Evolutionary conservation across 1,140 invertebrate genomes (phyloP).

Genomic region (Leptinotarsa texana): DNA sequence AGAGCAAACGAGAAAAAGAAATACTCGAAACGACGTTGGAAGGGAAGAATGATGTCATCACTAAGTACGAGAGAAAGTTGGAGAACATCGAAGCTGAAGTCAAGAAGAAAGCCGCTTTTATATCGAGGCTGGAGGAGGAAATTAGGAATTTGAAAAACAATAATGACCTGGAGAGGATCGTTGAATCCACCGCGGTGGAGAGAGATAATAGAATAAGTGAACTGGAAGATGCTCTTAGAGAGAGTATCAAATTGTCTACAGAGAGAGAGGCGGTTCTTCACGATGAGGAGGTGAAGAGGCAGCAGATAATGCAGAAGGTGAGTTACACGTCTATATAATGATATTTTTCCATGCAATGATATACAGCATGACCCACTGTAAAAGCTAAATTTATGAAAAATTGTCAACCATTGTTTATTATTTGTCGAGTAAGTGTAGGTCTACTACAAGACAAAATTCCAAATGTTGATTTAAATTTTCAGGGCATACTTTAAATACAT

Average conservation of each 20-base stretch:
- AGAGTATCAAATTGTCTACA: constrained; percentile 67
- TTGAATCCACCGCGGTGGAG: constrained; percentile 19
- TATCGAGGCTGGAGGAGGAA: background rate
- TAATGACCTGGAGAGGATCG: constrained; percentile 17
- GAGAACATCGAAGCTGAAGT: too few species aligned
- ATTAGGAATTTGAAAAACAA: constrained; percentile 30
- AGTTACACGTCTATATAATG: constrained; percentile 35
- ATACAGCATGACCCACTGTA: too few species aligned
- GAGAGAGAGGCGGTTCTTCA: constrained; percentile 68
- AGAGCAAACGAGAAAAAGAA: constrained; percentile 39
- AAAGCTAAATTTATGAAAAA: too few species aligned
- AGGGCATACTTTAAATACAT: too few species aligned
- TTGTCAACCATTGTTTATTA: too few species aligned
- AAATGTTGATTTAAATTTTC: too few species aligned
- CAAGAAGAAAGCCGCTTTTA: too few species aligned
- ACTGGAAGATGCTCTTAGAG: constrained; percentile 76
- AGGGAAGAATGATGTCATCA: constrained; percentile 34
- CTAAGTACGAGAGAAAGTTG: background rate
- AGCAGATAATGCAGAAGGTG: constrained; percentile 68
- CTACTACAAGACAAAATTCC: too few species aligned
- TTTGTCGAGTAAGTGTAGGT: too few species aligned
- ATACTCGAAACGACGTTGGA: constrained; percentile 34
- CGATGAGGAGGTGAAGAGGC: constrained; percentile 63
- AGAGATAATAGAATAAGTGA: constrained; percentile 67
- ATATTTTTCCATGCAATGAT: too few species aligned